Conservation (phyloP, 2,888 invertebrate genomes). For the Hydrotaea diabolus region DNA sequence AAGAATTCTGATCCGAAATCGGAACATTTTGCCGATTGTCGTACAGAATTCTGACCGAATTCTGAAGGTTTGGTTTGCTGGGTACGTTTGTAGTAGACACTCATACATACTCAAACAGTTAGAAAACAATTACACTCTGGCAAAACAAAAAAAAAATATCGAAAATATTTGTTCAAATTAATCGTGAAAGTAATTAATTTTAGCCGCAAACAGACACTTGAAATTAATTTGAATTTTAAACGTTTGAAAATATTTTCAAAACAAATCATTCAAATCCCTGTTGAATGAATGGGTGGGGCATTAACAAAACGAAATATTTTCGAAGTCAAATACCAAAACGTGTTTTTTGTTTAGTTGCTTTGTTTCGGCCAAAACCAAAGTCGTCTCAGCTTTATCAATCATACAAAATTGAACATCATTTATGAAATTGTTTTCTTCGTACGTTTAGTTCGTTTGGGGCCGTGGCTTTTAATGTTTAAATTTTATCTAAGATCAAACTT, state of each 20-base stretch:
- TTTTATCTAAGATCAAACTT: slow-evolving; percentile 3
- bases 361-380: not conserved
- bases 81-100: too few relatives aligned
- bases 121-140: not conserved
- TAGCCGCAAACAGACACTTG: not conserved
- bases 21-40: too few relatives aligned
- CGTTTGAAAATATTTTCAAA: not conserved
- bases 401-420: not conserved
- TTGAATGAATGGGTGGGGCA: not conserved
- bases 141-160: not conserved
- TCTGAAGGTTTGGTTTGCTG: too few relatives aligned
- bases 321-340: not conserved
- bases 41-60: too few relatives aligned
- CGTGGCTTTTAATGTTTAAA: not conserved
- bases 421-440: not conserved
- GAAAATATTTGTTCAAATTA: slow-evolving; percentile 10
- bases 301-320: slow-evolving; percentile 1
- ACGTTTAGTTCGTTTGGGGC: not conserved
- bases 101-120: not conserved
- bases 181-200: slow-evolving; percentile 11
- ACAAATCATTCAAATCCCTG: not conserved
- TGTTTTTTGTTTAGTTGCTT: not conserved
- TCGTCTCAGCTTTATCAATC: not conserved
- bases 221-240: not conserved
- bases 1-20: too few relatives aligned